Percentiles rank a stretch among this genome's conserved stretches.
Conservation (phyloP, 2,888 invertebrate genomes). For the Patella caerulea region DNA sequence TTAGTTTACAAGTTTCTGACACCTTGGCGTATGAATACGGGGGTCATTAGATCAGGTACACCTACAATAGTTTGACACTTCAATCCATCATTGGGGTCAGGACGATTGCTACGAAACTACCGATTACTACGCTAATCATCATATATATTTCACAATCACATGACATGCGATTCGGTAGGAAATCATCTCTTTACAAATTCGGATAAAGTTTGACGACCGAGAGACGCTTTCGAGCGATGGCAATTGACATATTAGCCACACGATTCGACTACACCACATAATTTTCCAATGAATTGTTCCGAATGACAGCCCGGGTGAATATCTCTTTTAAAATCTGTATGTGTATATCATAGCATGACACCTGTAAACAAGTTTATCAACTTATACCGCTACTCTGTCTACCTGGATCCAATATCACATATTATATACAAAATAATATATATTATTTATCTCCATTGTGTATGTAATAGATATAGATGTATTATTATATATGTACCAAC, state of each 20-base stretch:
- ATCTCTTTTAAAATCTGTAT: too few relatives aligned
- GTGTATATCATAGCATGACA: too few relatives aligned
- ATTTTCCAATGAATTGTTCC: too few relatives aligned
- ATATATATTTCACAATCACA: conserved; percentile 9
- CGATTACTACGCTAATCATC: conserved; percentile 8
- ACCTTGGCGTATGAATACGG: not conserved
- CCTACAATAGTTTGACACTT: not conserved
- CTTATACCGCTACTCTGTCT: too few relatives aligned
- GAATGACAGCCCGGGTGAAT: too few relatives aligned
- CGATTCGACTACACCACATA: not conserved
- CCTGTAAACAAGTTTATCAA: too few relatives aligned
- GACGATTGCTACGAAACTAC: not conserved
- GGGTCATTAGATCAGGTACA: conserved; percentile 2
- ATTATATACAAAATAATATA: too few relatives aligned
- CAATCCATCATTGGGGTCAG: conserved; percentile 6
- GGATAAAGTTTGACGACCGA: not conserved
- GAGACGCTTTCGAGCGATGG: not conserved
- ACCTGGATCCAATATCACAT: too few relatives aligned
- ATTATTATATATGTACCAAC: too few relatives aligned
- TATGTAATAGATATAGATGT: too few relatives aligned
- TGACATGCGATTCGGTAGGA: not conserved
- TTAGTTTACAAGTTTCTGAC: conserved; percentile 10
- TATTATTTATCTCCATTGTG: too few relatives aligned
- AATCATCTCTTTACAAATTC: not conserved
- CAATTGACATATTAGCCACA: conserved; percentile 2